Percentiles rank a stretch among this genome's conserved stretches.
These are phyloP conservation scores for Porites lobata DNA, from an alignment of 92 coral and sea anemone species.

Conservation along the genomic window DNA sequence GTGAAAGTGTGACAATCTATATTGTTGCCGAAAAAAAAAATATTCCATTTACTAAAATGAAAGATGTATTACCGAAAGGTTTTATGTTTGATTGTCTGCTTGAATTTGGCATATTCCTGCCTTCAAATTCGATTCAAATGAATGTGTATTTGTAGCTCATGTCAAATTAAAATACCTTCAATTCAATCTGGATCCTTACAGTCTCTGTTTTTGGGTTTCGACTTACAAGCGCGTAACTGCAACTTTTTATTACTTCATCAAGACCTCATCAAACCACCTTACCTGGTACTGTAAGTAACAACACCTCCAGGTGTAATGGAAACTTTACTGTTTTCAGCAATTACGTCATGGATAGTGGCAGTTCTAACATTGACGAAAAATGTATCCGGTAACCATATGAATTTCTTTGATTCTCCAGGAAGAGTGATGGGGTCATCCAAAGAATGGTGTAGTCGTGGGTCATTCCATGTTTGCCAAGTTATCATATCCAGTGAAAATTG, in stretches of 20 bases:
- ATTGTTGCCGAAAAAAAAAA: too few relatives aligned
- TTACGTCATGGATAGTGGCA: slow-evolving; percentile 76
- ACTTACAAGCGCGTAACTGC: background rate
- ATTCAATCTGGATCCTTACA: too few relatives aligned
- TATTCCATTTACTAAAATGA: too few relatives aligned
- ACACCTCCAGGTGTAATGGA: slow-evolving; percentile 58
- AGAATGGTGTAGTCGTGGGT: slow-evolving; percentile 76
- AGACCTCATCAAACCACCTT: background rate
- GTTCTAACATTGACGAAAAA: slow-evolving; percentile 84
- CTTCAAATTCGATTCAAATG: too few relatives aligned
- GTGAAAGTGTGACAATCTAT: too few relatives aligned
- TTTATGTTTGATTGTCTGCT: too few relatives aligned
- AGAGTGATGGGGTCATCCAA: slow-evolving; percentile 50
- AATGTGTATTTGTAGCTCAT: too few relatives aligned
- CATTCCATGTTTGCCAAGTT: slow-evolving; percentile 84
- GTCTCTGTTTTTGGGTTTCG: background rate
- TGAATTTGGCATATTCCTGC: too few relatives aligned
- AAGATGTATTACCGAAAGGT: too few relatives aligned
- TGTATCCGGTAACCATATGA: slow-evolving; percentile 93
- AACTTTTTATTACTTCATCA: background rate
- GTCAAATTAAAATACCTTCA: too few relatives aligned
- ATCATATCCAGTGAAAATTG: slow-evolving; percentile 87
- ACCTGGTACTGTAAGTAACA: slow-evolving; percentile 79
- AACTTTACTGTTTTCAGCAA: slow-evolving; percentile 65
- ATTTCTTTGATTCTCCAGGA: slow-evolving; percentile 61